These are phyloP conservation scores for Paedocypris micromegethes DNA, from an alignment of 2,797 vertebrate species.

Conservation along the genomic window DNA sequence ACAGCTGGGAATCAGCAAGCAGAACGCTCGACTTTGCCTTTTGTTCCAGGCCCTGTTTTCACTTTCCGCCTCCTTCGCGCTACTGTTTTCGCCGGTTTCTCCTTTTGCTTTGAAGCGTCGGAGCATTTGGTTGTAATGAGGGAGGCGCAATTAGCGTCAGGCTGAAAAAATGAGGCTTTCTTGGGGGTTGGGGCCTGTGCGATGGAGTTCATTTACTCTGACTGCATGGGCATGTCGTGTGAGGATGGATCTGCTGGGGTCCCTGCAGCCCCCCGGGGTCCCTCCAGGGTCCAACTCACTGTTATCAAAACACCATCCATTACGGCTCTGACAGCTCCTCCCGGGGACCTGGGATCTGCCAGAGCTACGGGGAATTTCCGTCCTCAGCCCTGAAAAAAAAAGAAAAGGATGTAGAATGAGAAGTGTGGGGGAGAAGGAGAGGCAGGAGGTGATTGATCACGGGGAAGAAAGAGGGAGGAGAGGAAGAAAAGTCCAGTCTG, in stretches of 20 bases:
- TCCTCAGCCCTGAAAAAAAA: constrained; percentile 56
- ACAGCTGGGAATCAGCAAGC: background rate
- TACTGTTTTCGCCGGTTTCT: constrained; percentile 11
- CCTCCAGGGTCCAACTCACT: constrained; percentile 46
- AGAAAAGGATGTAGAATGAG: constrained; percentile 26
- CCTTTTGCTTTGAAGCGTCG: constrained; percentile 39
- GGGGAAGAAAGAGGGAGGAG: constrained; percentile 50
- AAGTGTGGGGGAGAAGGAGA: constrained; percentile 35
- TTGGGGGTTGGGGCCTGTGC: constrained; percentile 44
- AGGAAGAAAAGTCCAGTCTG: constrained; percentile 40
- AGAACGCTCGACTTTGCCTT: constrained; percentile 9
- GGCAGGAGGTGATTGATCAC: constrained; percentile 15
- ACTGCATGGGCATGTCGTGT: constrained; percentile 61
- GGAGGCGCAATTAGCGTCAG: constrained; percentile 64
- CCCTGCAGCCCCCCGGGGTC: constrained; percentile 25
- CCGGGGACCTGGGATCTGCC: constrained; percentile 55
- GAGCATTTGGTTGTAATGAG: constrained; percentile 64
- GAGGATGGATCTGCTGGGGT: constrained; percentile 40
- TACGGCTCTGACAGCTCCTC: constrained; percentile 71
- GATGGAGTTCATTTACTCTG: constrained; percentile 61
- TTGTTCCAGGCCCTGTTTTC: constrained; percentile 26
- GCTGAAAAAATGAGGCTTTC: constrained; percentile 26
- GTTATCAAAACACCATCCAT: constrained; percentile 85
- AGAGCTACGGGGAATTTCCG: constrained; percentile 68
- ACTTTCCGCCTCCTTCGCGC: constrained; percentile 1